phyloP scores from a whole-genome alignment of 2,797 vertebrate species.

The Sandelia bainsii region DNA sequence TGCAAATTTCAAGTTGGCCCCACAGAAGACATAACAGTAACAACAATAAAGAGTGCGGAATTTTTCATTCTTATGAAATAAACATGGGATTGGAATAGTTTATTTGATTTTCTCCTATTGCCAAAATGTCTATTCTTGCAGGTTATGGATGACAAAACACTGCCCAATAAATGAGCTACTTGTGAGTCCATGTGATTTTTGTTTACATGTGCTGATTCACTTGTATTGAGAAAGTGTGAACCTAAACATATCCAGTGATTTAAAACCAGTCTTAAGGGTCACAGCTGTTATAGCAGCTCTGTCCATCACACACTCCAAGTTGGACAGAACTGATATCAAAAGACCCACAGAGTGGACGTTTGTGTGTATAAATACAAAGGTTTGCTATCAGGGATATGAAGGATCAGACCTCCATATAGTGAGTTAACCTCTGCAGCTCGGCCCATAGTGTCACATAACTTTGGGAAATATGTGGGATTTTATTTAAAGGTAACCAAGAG shows the following conservation, averaged over 20 bases:
- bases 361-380: constrained; percentile 1
- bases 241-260: constrained; percentile 17
- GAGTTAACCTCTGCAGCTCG: constrained; percentile 42
- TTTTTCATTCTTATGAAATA: constrained; percentile 13
- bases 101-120: constrained; percentile 25
- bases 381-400: constrained; percentile 10
- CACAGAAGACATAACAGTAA: constrained; percentile 20
- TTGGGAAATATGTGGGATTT: constrained; percentile 50
- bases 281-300: not conserved
- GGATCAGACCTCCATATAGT: constrained; percentile 59
- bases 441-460: constrained; percentile 40
- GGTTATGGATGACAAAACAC: constrained; percentile 24
- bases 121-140: constrained; percentile 26
- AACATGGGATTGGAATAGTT: constrained; percentile 25
- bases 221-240: constrained; percentile 26
- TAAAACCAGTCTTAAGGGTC: constrained; percentile 11
- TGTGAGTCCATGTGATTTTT: constrained; percentile 24
- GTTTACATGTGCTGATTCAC: constrained; percentile 41
- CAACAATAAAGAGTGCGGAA: constrained; percentile 31
- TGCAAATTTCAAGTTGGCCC: not conserved
- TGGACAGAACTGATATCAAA: constrained; percentile 3
- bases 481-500: constrained; percentile 17
- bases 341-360: constrained; percentile 27
- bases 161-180: constrained; percentile 31
- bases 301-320: constrained; percentile 20